Evolutionary conservation across 2,888 invertebrate species (phyloP), one percentile per base, ranked within the genome.

Genomic region (Metallyticus violacea): DNA sequence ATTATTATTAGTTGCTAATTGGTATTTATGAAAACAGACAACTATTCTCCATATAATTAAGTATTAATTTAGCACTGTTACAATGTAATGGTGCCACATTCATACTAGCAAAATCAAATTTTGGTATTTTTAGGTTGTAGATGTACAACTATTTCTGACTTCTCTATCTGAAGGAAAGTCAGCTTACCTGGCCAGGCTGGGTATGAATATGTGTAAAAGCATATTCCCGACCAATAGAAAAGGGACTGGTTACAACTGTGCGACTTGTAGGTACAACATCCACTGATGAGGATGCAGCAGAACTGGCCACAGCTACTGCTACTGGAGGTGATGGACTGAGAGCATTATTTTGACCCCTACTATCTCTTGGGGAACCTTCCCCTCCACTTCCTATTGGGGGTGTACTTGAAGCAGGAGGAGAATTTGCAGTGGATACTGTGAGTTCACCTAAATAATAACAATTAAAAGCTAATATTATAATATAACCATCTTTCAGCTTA

Each of bases 121-220:
- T n/a, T n/a, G n/a, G n/a, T n/a, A n/a, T n/a, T n/a, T n/a, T n/a
- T n/a, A n/a, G n/a, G n/a, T n/a, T n/a, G n/a, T n/a, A n/a, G n/a
- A n/a, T n/a, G n/a, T n/a, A n/a, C n/a, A n/a, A n/a, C n/a, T n/a
- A n/a, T n/a, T n/a, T n/a, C n/a, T n/a, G n/a, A n/a, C n/a, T n/a
- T n/a, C n/a, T n/a, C n/a, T n/a, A n/a, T n/a, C n/a, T n/a, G n/a
- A n/a, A n/a, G 40, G 40, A 62, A 62, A 62, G 22, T 6, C 29
- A 28, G 94, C 92, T 92, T 92, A 93, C 96, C 94, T 96, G 96
- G 92, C 97, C 96, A 89, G 97, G 95, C 92, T 98, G 98, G 90
- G 97, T 94, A 92, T 98, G 98, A 93, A 98, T 98, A 93, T 98
- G 98, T 92, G 97, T 96, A 93, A 98, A 98, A 88, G 97, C 95